These are phyloP conservation scores for Tanytarsus gracilentus DNA, from an alignment of 2,888 invertebrate genomes.

Conservation along the genomic window DNA sequence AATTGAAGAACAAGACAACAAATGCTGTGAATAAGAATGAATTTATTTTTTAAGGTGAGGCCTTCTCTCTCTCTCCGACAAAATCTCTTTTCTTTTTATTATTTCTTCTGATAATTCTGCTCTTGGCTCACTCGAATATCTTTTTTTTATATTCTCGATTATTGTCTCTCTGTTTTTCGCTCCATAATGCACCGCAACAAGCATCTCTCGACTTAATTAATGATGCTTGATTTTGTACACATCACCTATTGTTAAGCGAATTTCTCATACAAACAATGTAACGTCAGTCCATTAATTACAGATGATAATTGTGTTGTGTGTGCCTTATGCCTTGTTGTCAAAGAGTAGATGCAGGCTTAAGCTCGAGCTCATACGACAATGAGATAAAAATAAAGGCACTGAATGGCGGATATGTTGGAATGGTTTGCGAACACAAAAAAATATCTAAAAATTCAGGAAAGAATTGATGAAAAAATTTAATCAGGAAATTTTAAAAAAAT, in stretches of 20 bases:
- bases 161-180: not conserved
- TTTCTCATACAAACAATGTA: not conserved
- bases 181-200: slow-evolving; percentile 13
- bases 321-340: no score
- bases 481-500: no score
- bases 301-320: not conserved
- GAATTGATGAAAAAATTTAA: no score
- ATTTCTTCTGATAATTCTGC: slow-evolving; percentile 27
- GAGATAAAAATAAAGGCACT: no score
- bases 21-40: slow-evolving; percentile 27
- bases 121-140: not conserved
- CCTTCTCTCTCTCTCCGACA: not conserved
- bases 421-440: no score
- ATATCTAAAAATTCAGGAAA: no score
- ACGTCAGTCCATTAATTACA: not conserved
- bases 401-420: no score
- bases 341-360: no score
- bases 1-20: slow-evolving; percentile 26
- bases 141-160: not conserved
- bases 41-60: slow-evolving; percentile 28
- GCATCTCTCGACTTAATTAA: slow-evolving; percentile 23
- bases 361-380: no score
- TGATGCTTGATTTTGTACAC: slow-evolving; percentile 14
- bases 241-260: slow-evolving; percentile 1
- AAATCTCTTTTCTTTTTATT: slow-evolving; percentile 10